Evolutionary conservation across 2,113 vertebrate species (phyloP), one percentile per base, ranked within the genome.

Genomic region (Pundamilia nyererei): DNA sequence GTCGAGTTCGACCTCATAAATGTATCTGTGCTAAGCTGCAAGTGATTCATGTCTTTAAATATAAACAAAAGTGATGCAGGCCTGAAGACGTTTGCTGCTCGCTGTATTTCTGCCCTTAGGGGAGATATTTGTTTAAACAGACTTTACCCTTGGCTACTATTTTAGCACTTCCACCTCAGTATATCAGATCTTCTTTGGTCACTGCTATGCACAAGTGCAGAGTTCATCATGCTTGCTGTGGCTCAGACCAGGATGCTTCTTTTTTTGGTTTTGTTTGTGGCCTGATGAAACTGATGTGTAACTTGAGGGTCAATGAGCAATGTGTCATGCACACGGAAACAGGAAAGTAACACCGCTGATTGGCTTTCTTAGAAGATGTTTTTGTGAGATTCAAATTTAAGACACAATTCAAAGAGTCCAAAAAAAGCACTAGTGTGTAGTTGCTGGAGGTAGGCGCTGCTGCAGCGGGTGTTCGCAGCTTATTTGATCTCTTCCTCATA

Each of bases 91-190:
- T 35, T 65, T 60, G 26, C 31, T 35, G 42, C 60, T 83, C 31
- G 8, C 65, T 79, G 65, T 79, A 47, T 29, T 26, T 54, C 60
- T 68, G 11, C 6, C 29, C 3, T 35, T n/a, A 3, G 45, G 58
- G 58, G 58, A 84, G 38, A 6, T 45, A 45, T 86, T 72, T 82
- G 55, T 31, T 68, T 62, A 33, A 47, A 83, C 58, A 75, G 24
- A 53, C 33, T 68, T 5, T 17, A 19, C 6, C 2, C n/a, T 6
- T 75, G 15, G 5, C 24, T 53, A 1, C 40, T 68, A 35, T 54
- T 75, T 72, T 3, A 51, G 49, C 38, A 51, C 81, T 51, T 33
- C 24, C 24, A 29, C 21, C 6, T 3, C 7, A 33, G 1, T 55
- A 19, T 29, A 15, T 80, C 26, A 60, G 72, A 35, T 60, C 31